Percentiles rank a stretch among this genome's conserved stretches.
These are phyloP conservation scores for Sarcophaga bullata DNA, from an alignment of 1,140 invertebrate genomes.

Conservation along the genomic window DNA sequence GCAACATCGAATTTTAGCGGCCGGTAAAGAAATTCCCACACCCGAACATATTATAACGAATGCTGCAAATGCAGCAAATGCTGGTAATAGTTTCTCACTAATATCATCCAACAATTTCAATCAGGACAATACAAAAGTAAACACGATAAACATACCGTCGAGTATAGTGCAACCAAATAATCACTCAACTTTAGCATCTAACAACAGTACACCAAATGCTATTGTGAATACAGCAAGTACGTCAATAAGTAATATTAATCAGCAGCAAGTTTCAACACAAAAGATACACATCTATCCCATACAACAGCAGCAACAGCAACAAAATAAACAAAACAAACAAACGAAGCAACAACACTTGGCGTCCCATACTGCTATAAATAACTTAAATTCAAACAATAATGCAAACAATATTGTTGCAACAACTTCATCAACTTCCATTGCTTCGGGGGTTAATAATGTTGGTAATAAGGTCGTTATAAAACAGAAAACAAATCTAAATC, in stretches of 20 bases:
- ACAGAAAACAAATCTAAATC: conserved; percentile 24
- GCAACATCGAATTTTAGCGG: conserved; percentile 72
- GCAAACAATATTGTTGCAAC: conserved; percentile 41
- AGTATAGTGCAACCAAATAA: conserved; percentile 63
- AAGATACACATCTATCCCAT: conserved; percentile 64
- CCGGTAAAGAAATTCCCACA: conserved; percentile 72
- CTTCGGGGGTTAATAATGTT: conserved; percentile 46
- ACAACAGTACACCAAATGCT: neutral
- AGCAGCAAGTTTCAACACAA: conserved; percentile 49
- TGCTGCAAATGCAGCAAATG: conserved; percentile 43
- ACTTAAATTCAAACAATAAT: neutral
- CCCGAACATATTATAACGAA: conserved; percentile 60
- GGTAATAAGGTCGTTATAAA: conserved; percentile 47
- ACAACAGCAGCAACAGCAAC: conserved; percentile 55
- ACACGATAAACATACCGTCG: conserved; percentile 50
- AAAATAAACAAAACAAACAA: conserved; percentile 50
- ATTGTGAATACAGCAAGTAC: conserved; percentile 19
- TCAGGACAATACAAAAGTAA: conserved; percentile 35
- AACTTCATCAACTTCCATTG: conserved; percentile 41
- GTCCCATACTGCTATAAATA: neutral
- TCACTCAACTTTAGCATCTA: conserved; percentile 49
- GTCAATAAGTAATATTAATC: neutral
- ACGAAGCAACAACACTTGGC: conserved; percentile 48
- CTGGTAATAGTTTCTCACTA: conserved; percentile 50
- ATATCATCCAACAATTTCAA: conserved; percentile 48